Evolutionary conservation across 2,888 invertebrate species (phyloP), one percentile per base, ranked within the genome.

Genomic region (Synergus gifuensis): DNA sequence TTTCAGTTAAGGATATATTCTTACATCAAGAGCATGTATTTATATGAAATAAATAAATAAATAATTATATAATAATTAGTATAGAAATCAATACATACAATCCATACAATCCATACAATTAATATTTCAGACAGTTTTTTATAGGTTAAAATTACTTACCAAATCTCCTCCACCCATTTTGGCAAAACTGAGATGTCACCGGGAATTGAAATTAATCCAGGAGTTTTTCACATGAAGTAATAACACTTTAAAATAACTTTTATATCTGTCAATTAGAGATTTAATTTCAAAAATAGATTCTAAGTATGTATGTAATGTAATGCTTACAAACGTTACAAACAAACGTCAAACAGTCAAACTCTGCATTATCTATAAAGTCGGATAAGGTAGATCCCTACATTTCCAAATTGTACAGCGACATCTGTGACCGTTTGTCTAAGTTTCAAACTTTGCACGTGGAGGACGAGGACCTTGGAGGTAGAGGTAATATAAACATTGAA

Each of bases 141-240:
- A 46, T 36, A 78, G 76, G 78, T 81, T 81, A 81, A n/a, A 40
- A 49, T 69, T 81, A 86, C 89, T 90, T 86, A 92, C 92, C 86
- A 92, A 88, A 88, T 92, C 92, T 79, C 92, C 92, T 16, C 92
- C 92, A 78, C 92, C 92, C 92, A 92, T 92, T 82, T 85, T 86
- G 36, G 42, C 9, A 18, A 42, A 14, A 42, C n/a, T 67, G 14
- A 28, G 28, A 62, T 28, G 22, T 62, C 62, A 28, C 22, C 1
- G 5, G 28, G 4, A 18, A 9, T 60, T 60, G 11, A 22, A 28
- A 28, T 28, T 5, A 60, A 22, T 60, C 4, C 18, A 60, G 22
- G 1, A 60, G 22, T 11, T 60, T 22, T 60, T 12, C 14, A 60
- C 22, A n/a, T 54, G 0, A 9, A 54, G 2, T 54, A 54, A 3